These are phyloP conservation scores for Lemur catta DNA, from an alignment of 2,797 vertebrate genomes.

Conservation along the genomic window DNA sequence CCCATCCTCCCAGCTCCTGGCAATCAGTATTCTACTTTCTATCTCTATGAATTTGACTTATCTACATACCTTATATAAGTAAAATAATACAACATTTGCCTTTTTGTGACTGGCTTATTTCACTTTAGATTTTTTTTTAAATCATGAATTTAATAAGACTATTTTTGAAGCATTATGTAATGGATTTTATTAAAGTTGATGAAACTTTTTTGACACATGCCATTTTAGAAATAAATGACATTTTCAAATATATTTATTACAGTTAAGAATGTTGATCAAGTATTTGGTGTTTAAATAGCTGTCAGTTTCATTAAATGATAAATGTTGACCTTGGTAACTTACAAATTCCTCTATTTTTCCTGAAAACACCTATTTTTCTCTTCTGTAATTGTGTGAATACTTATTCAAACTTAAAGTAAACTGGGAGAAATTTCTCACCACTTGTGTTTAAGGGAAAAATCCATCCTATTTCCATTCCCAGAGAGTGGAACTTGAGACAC, in stretches of 20 bases:
- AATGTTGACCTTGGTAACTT: not conserved
- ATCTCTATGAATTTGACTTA: not conserved
- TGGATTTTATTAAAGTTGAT: conserved; percentile 22
- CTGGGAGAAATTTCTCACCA: not conserved
- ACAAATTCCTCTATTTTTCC: not conserved
- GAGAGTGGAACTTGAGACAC: not conserved
- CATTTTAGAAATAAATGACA: conserved; percentile 9
- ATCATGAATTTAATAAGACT: not conserved
- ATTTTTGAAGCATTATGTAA: conserved; percentile 15
- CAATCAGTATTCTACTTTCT: not conserved
- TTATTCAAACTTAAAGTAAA: not conserved
- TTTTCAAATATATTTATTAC: not conserved
- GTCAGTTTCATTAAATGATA: not conserved
- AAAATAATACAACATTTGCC: not conserved
- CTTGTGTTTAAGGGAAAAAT: not conserved
- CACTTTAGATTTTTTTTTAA: not conserved
- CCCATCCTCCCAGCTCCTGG: accelerated
- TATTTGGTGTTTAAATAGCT: not conserved
- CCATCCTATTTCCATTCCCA: not conserved
- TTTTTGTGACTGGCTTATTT: conserved; percentile 25
- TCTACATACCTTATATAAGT: not conserved
- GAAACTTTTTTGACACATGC: not conserved
- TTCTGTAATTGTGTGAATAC: not conserved
- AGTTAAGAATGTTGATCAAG: not conserved
- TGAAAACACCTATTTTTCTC: not conserved